Base-by-base conservation (phyloP, 1,140 invertebrate genomes). In the Psix sp. region DNA sequence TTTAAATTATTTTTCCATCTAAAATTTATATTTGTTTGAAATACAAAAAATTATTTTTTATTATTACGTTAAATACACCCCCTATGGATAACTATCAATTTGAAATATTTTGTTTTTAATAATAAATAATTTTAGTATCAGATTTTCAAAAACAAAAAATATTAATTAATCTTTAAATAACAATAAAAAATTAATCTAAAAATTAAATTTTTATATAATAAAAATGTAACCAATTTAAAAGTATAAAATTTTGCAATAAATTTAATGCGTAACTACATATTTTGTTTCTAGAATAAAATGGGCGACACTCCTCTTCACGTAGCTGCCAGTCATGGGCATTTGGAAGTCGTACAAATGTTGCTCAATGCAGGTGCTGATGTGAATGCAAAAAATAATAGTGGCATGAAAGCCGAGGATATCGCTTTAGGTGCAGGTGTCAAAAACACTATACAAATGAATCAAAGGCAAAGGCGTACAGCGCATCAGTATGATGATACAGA, bases 291-390 rank as follows among this genome's bases (percentile, higher is more conserved):
- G 88, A 89, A 90, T 84, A 88, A 88, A 87, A 79, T 90, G 79
- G 93, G 93, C 10, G 91, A 93, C 78, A 91, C 91, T 6, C 89
- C 92, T 1, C 76, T 90, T 52, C 86, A 89, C 63, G 54, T 83
- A 10, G 90, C 91, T n/a, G 88, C 91, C 1, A 82, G 87, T 42
- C 87, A 90, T 78, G 90, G 90, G 15, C 89, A 91, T 72, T 77
- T 90, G 10, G 89, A 91, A 59, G 88, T 91, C 26, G 86, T 93
- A 5, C 83, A 89, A 67, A 78, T 91, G n/a, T 82, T 93, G 21
- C 71, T 93, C 29, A 86, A 90, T 65, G 86, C 90, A 45, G 88
- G 88, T 1, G 90, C 89, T 13, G 87, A 92, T 76, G 81, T 89
- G 1, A 85, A 79, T 13, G 75, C 89, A 15, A 87, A 82, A 74